Evolutionary conservation across 2,888 invertebrate genomes (phyloP).

Genomic region (Phoenoteleia sp.): DNA sequence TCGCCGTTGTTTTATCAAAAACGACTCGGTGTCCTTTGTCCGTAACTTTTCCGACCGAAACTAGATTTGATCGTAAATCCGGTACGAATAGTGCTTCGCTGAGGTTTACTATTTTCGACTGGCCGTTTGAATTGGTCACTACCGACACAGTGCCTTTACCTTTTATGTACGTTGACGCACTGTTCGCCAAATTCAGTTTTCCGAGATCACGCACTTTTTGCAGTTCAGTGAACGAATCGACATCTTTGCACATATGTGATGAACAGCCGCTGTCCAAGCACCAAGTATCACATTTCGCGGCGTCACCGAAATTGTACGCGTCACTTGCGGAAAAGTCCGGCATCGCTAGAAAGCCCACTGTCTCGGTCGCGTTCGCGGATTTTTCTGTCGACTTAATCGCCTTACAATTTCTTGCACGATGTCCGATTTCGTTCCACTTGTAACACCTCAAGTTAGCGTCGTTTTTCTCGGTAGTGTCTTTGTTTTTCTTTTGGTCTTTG

Average conservation of each 20-base stretch:
- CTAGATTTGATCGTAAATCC: background rate
- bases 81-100: background rate
- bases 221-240: slow-evolving; percentile 31
- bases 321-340: background rate
- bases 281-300: slow-evolving; percentile 25
- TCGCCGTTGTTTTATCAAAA: slow-evolving; percentile 24
- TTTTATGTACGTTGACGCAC: slow-evolving; percentile 26
- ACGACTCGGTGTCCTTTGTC: slow-evolving; percentile 44
- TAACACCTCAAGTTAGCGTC: background rate
- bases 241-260: background rate
- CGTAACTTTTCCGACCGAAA: slow-evolving; percentile 28
- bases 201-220: background rate
- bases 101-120: background rate
- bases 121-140: background rate
- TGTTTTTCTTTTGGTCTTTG: background rate
- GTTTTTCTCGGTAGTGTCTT: background rate
- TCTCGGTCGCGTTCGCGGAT: background rate
- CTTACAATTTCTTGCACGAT: slow-evolving; percentile 37
- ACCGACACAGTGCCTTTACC: slow-evolving; percentile 30
- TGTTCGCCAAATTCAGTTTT: slow-evolving; percentile 38
- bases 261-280: slow-evolving; percentile 56
- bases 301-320: background rate
- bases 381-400: background rate
- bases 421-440: slow-evolving; percentile 9
- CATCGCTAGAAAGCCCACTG: background rate